phyloP scores from a whole-genome alignment of 2,888 invertebrate genomes.

The Piscicola geometra region DNA sequence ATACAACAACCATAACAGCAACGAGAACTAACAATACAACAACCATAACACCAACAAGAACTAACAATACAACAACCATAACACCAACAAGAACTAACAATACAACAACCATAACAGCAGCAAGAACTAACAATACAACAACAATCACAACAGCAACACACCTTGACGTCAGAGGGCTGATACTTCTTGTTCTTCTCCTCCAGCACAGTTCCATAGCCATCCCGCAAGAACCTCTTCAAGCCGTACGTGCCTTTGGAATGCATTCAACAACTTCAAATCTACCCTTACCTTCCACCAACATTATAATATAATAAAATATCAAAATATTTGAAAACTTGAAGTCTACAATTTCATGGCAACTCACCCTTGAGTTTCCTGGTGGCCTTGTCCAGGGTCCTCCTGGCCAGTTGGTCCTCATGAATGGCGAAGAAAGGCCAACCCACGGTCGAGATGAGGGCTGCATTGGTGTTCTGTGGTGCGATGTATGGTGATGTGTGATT shows the following conservation, averaged over 20 bases:
- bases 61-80: not conserved
- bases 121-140: not conserved
- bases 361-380: constrained; percentile 37
- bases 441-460: constrained; percentile 82
- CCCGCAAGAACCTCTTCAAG: constrained; percentile 86
- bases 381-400: constrained; percentile 74
- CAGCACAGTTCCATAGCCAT: constrained; percentile 82
- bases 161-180: constrained; percentile 81
- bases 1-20: too few relatives aligned
- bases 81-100: not conserved
- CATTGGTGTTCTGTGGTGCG: constrained; percentile 73
- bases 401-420: constrained; percentile 84
- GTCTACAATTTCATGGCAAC: too few relatives aligned
- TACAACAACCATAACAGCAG: too few relatives aligned
- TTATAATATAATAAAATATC: too few relatives aligned
- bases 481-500: too few relatives aligned
- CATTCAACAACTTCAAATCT: too few relatives aligned
- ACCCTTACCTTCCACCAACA: too few relatives aligned
- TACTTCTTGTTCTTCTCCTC: constrained; percentile 78
- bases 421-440: constrained; percentile 97
- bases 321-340: too few relatives aligned
- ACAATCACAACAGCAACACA: constrained; percentile 45
- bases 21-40: too few relatives aligned
- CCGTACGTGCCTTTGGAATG: constrained; percentile 77
- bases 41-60: too few relatives aligned